Percentiles rank a stretch among this genome's conserved stretches.
Evolutionary conservation across 2,113 vertebrate genomes (phyloP).

Genomic region (Chaenocephalus aceratus): DNA sequence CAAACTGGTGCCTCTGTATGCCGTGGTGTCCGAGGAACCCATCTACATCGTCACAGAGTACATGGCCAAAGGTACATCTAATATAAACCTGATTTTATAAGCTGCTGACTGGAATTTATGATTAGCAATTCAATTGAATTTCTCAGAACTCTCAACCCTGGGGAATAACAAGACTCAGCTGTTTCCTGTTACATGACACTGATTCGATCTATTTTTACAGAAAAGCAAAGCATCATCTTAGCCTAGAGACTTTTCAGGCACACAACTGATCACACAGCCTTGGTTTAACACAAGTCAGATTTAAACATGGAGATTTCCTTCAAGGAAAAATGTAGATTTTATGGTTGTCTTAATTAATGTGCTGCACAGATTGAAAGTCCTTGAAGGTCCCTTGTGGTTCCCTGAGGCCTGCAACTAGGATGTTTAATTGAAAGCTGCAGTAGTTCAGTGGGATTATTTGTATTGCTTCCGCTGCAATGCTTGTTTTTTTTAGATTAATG

Average conservation of each 20-base stretch:
- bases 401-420: slow-evolving; percentile 34
- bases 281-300: slow-evolving; percentile 30
- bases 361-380: slow-evolving; percentile 47
- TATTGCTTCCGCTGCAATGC: slow-evolving; percentile 47
- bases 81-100: background rate
- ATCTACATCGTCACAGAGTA: slow-evolving; percentile 98
- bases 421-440: slow-evolving; percentile 69
- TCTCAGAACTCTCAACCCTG: background rate
- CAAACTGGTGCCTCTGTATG: slow-evolving; percentile 94
- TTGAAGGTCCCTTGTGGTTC: slow-evolving; percentile 57
- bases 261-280: slow-evolving; percentile 3
- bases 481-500: slow-evolving; percentile 3
- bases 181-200: slow-evolving; percentile 25
- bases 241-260: slow-evolving; percentile 16
- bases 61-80: slow-evolving; percentile 92
- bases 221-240: slow-evolving; percentile 23
- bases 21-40: slow-evolving; percentile 95
- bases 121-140: slow-evolving; percentile 10
- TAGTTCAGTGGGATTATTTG: slow-evolving; percentile 41
- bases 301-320: slow-evolving; percentile 28
- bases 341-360: slow-evolving; percentile 69
- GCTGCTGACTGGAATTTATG: background rate
- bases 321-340: slow-evolving; percentile 61
- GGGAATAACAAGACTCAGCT: slow-evolving; percentile 36
- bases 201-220: slow-evolving; percentile 47